These are phyloP conservation scores for Ahaetulla prasina DNA, from an alignment of 2,113 vertebrate genomes.

Conservation along the genomic window DNA sequence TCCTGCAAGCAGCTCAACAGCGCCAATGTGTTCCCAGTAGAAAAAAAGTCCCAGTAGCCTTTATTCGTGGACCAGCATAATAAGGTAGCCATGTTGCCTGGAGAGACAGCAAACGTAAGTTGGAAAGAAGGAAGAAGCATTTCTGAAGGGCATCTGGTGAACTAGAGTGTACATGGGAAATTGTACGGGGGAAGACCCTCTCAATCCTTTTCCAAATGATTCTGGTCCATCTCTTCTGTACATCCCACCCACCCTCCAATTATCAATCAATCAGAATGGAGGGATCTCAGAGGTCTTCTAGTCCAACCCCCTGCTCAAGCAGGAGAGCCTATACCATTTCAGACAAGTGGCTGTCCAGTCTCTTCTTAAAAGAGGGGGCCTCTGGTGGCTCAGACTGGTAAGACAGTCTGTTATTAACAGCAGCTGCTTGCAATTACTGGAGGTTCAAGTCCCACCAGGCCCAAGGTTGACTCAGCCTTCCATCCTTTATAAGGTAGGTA, in stretches of 20 bases:
- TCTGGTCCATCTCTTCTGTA: neutral
- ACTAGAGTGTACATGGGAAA: neutral
- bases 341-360: neutral
- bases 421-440: no score
- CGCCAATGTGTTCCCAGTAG: conserved; percentile 66
- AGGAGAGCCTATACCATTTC: neutral
- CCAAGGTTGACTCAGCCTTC: no score
- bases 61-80: conserved; percentile 68
- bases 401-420: no score
- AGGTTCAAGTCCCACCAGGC: no score
- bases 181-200: neutral
- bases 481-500: no score
- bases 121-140: no score
- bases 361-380: neutral
- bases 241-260: neutral
- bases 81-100: conserved; percentile 76
- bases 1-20: conserved; percentile 85
- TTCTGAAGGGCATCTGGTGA: neutral
- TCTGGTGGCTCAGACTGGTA: no score
- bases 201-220: neutral
- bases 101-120: accelerated
- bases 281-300: neutral
- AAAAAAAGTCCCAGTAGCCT: conserved; percentile 82
- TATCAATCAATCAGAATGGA: neutral
- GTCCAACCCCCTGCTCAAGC: neutral